Conservation (phyloP, 1,140 invertebrate genomes). For the Camponotus floridanus region DNA sequence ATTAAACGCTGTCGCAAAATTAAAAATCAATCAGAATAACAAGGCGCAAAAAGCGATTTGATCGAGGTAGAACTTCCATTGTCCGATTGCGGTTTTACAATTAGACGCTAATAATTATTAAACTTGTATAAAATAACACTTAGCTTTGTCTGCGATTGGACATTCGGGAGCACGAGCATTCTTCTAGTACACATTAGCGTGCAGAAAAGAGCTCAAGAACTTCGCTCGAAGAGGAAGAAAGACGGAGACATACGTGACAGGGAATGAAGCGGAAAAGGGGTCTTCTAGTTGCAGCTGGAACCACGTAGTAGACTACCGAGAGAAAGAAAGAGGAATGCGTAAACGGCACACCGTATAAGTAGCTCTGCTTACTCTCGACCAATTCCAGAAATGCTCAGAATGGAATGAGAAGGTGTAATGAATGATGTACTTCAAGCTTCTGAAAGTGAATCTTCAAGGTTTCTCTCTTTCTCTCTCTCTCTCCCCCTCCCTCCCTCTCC, state of each 20-base stretch:
- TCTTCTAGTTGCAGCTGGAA: constrained; percentile 52
- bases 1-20: constrained; percentile 10
- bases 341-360: constrained; percentile 71
- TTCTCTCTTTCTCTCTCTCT: no score
- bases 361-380: constrained; percentile 28
- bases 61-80: not conserved
- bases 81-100: constrained; percentile 5
- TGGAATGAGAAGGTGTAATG: not conserved
- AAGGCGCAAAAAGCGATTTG: not conserved
- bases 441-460: not conserved
- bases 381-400: constrained; percentile 52
- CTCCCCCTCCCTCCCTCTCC: no score
- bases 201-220: constrained; percentile 51
- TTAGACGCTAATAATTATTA: not conserved
- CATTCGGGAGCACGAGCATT: constrained; percentile 47
- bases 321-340: constrained; percentile 64
- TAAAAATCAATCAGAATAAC: no score
- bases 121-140: constrained; percentile 28
- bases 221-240: constrained; percentile 45
- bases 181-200: constrained; percentile 49
- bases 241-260: constrained; percentile 29
- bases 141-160: not conserved
- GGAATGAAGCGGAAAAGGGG: constrained; percentile 39
- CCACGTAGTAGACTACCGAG: constrained; percentile 42
- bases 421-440: not conserved